phyloP scores from a whole-genome alignment of 2,888 invertebrate genomes.

The Epistrophella euchroma region DNA sequence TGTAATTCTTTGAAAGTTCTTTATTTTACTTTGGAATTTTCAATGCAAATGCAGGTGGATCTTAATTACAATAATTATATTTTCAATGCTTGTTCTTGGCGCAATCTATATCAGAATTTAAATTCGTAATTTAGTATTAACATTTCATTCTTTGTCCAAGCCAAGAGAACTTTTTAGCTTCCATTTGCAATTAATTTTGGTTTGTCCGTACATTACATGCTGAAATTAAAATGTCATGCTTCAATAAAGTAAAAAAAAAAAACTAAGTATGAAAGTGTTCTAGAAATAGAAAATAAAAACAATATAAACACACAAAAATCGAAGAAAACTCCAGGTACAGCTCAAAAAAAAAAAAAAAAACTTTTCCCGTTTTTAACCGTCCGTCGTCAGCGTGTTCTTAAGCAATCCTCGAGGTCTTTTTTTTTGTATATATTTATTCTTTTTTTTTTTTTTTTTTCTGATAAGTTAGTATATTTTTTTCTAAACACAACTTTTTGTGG shows the following conservation, averaged over 20 bases:
- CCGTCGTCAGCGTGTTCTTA: background rate
- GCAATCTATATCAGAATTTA: too few species aligned
- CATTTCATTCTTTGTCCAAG: too few species aligned
- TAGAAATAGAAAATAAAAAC: background rate
- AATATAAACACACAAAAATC: background rate
- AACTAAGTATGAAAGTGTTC: background rate
- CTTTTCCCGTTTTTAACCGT: background rate
- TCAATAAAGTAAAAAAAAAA: background rate
- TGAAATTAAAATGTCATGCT: background rate
- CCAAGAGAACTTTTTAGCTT: too few species aligned
- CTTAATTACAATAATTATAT: too few species aligned
- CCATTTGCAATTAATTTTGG: background rate
- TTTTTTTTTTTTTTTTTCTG: conserved; percentile 6
- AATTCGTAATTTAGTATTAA: too few species aligned
- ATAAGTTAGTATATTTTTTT: conserved; percentile 21
- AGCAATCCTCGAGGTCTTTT: conserved; percentile 9
- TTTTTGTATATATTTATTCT: background rate
- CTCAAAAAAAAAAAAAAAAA: background rate
- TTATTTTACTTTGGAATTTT: too few species aligned
- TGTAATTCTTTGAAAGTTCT: too few species aligned
- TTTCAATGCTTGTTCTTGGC: too few species aligned
- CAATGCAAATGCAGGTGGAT: too few species aligned
- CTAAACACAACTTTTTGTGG: conserved; percentile 34
- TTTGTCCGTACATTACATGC: background rate
- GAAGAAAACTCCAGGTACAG: background rate